Conservation (phyloP, 2,113 vertebrate species). For the Eurypyga helias region DNA sequence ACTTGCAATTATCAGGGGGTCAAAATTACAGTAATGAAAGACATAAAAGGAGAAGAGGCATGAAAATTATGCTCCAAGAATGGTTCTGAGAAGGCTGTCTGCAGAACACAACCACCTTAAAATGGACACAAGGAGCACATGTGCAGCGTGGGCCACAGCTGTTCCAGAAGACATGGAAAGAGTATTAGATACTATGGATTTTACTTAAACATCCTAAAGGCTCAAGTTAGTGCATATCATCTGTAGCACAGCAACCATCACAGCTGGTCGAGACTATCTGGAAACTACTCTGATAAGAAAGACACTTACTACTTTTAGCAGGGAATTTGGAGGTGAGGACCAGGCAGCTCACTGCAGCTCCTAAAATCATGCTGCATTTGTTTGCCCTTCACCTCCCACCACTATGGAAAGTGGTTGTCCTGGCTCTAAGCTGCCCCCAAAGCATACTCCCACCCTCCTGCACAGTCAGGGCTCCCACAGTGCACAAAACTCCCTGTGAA, state of each 20-base stretch:
- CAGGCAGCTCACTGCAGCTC: not conserved
- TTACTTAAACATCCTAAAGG: not conserved
- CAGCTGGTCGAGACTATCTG: not conserved
- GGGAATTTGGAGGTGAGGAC: not conserved
- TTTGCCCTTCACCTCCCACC: not conserved
- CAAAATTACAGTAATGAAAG: not conserved
- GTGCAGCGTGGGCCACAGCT: not conserved
- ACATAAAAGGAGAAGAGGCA: not conserved
- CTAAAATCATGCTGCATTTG: not conserved
- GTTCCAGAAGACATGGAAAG: not conserved
- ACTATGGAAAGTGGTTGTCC: not conserved
- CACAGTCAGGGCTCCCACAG: not conserved
- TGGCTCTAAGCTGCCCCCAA: not conserved
- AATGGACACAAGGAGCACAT: not conserved
- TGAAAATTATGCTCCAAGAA: not conserved
- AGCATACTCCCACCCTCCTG: not conserved
- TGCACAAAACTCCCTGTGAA: not conserved
- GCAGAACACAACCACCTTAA: not conserved
- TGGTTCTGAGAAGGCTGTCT: not conserved
- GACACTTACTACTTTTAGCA: not conserved
- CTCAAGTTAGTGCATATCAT: not conserved
- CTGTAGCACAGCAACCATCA: not conserved
- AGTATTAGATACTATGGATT: not conserved
- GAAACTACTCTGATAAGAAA: not conserved
- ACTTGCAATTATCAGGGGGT: not conserved